phyloP scores from a whole-genome alignment of 2,797 vertebrate genomes.

The Epinephelus awoara region DNA sequence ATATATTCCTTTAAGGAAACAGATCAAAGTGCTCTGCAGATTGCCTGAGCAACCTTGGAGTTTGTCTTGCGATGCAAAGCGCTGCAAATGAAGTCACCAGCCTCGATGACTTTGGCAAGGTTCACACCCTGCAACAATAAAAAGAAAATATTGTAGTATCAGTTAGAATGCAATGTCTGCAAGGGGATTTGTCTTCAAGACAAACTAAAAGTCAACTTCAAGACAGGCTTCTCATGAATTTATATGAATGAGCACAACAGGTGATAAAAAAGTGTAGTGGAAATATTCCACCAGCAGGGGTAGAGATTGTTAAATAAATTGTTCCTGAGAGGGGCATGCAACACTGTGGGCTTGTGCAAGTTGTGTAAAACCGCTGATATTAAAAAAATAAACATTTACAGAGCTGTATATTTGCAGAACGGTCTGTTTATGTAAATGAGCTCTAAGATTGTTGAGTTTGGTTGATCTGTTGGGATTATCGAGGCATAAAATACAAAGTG shows the following conservation, averaged over 20 bases:
- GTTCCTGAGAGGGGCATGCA: conserved; percentile 26
- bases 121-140: conserved; percentile 89
- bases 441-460: conserved; percentile 39
- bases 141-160: background rate
- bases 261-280: conserved; percentile 59
- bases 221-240: background rate
- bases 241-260: background rate
- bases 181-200: background rate
- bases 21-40: conserved; percentile 67
- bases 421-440: conserved; percentile 62
- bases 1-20: conserved; percentile 4
- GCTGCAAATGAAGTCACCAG: conserved; percentile 92
- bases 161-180: background rate
- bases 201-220: background rate
- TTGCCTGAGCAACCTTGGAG: conserved; percentile 93
- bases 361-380: conserved; percentile 66
- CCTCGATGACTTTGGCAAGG: conserved; percentile 90
- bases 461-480: conserved; percentile 38
- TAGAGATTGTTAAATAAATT: conserved; percentile 82
- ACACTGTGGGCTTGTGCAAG: conserved; percentile 32
- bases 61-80: conserved; percentile 91
- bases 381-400: conserved; percentile 66
- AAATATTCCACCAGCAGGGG: conserved; percentile 79
- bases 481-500: conserved; percentile 43
- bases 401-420: conserved; percentile 66